phyloP scores from a whole-genome alignment of 2,797 vertebrate species.

The Artibeus jamaicensis region DNA sequence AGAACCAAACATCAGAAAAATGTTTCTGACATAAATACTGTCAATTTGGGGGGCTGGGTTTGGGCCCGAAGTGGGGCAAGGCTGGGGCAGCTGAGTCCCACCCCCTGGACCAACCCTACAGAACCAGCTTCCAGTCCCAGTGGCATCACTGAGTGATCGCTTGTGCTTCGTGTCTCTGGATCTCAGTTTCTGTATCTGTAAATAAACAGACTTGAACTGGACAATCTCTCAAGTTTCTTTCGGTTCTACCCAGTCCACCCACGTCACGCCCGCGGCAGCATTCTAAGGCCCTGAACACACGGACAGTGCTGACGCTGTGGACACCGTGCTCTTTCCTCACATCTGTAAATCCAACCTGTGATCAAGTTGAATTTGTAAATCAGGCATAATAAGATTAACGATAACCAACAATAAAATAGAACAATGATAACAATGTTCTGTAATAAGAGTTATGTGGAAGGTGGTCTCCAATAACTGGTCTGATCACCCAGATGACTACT shows the following conservation, averaged over 20 bases:
- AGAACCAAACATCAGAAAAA: conserved; percentile 85
- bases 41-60: conserved; percentile 78
- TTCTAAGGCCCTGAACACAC: background rate
- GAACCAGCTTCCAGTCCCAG: accelerated
- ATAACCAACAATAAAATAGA: background rate
- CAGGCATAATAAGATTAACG: background rate
- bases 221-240: background rate
- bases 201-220: background rate
- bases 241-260: background rate
- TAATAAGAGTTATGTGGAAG: background rate
- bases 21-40: conserved; percentile 82
- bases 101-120: background rate
- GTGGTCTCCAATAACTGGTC: background rate
- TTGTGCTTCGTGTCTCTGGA: background rate
- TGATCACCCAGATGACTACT: background rate
- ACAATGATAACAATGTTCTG: background rate
- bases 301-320: background rate
- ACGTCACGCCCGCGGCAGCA: too few species aligned
- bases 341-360: too few species aligned
- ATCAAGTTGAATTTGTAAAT: background rate
- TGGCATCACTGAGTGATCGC: accelerated
- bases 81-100: background rate
- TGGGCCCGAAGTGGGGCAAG: conserved; percentile 35
- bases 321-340: background rate
- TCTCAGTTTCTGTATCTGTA: conserved; percentile 32